Percentiles rank a stretch among this genome's conserved stretches.
phyloP scores from a whole-genome alignment of 2,888 invertebrate genomes.

The Erebia ligea region DNA sequence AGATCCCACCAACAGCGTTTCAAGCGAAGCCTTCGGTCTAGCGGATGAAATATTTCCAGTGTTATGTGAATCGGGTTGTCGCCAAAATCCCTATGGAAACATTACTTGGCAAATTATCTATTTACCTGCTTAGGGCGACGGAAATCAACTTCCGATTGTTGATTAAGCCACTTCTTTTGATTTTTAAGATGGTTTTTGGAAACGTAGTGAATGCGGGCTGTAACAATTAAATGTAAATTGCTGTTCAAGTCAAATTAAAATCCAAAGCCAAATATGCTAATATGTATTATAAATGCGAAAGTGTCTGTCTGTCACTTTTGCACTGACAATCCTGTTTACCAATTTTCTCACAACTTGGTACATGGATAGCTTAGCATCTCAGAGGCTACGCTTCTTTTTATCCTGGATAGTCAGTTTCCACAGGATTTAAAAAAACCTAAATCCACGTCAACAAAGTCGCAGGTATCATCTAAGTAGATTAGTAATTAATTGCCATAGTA shows the following conservation, averaged over 20 bases:
- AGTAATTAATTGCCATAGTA: too few species aligned
- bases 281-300: too few species aligned
- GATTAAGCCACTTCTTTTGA: constrained; percentile 64
- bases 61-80: constrained; percentile 61
- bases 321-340: too few species aligned
- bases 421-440: too few species aligned
- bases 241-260: background rate
- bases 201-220: constrained; percentile 72
- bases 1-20: constrained; percentile 47
- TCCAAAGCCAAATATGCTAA: background rate
- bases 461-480: too few species aligned
- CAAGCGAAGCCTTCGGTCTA: constrained; percentile 49
- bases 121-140: constrained; percentile 60
- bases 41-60: background rate
- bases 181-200: constrained; percentile 69
- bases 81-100: constrained; percentile 65
- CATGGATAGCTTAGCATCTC: too few species aligned
- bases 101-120: constrained; percentile 65
- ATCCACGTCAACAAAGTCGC: too few species aligned
- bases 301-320: too few species aligned
- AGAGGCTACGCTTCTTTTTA: too few species aligned
- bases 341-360: too few species aligned
- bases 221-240: constrained; percentile 42
- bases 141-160: constrained; percentile 43
- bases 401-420: too few species aligned